Conservation (phyloP, 2,797 vertebrate genomes). For the Ctenopoma kingsleyae region DNA sequence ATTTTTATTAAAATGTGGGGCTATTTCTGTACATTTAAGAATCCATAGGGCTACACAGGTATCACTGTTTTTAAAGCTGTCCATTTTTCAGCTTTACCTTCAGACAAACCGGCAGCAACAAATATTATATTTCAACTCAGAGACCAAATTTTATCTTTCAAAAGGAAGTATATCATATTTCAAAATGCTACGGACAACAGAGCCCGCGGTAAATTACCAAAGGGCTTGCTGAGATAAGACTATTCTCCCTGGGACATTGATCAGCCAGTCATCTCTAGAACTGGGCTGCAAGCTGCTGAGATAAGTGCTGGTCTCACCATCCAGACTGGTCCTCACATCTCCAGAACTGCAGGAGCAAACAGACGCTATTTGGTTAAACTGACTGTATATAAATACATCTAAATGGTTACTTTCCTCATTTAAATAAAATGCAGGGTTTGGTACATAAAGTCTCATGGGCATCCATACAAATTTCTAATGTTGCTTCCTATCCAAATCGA, state of each 20-base stretch:
- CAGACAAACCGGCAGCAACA: background rate
- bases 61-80: background rate
- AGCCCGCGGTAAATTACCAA: conserved; percentile 4
- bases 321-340: background rate
- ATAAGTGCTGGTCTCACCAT: background rate
- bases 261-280: background rate
- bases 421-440: background rate
- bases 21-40: too few relatives aligned
- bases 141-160: background rate
- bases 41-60: background rate
- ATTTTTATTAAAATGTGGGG: background rate
- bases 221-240: conserved; percentile 4
- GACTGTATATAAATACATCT: background rate
- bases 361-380: background rate
- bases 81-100: background rate
- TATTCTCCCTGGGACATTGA: background rate
- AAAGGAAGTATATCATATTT: conserved; percentile 1
- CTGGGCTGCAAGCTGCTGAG: background rate
- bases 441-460: too few relatives aligned
- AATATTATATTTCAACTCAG: conserved; percentile 4
- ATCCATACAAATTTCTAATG: too few relatives aligned
- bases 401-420: background rate
- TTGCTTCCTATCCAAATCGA: too few relatives aligned
- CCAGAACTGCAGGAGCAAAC: background rate
- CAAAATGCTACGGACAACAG: conserved; percentile 5